Percentiles rank a stretch among this genome's conserved stretches.
Evolutionary conservation across 2,797 vertebrate species (phyloP).

Genomic region (Rhincodon typus): DNA sequence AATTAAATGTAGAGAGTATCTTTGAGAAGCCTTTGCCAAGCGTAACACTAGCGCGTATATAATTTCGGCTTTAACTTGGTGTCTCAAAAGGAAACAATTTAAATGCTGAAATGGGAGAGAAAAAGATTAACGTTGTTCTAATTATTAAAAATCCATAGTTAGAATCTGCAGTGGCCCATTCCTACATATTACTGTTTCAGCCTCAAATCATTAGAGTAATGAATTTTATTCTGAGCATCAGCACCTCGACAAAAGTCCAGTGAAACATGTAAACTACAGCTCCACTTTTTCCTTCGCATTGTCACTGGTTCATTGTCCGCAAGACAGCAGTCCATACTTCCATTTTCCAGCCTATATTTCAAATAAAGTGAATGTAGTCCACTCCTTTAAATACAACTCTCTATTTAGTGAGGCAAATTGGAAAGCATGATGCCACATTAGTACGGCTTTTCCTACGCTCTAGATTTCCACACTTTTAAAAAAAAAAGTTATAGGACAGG

Average conservation of each 20-base stretch:
- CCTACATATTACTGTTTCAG: not conserved
- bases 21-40: not conserved
- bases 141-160: not conserved
- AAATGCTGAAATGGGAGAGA: not conserved
- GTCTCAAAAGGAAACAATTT: not conserved
- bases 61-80: not conserved
- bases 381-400: not conserved
- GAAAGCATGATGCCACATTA: not conserved
- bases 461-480: not conserved
- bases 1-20: not conserved
- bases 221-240: not conserved
- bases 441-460: not conserved
- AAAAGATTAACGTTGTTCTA: not conserved
- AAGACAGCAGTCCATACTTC: too few species aligned
- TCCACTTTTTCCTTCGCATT: too few species aligned
- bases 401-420: not conserved
- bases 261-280: too few species aligned
- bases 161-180: not conserved
- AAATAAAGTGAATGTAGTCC: too few species aligned
- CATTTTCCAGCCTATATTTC: too few species aligned
- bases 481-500: not conserved
- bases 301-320: not conserved
- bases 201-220: not conserved
- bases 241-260: not conserved
- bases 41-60: not conserved